Conservation (phyloP, 2,113 vertebrate species). For the Candoia aspera region DNA sequence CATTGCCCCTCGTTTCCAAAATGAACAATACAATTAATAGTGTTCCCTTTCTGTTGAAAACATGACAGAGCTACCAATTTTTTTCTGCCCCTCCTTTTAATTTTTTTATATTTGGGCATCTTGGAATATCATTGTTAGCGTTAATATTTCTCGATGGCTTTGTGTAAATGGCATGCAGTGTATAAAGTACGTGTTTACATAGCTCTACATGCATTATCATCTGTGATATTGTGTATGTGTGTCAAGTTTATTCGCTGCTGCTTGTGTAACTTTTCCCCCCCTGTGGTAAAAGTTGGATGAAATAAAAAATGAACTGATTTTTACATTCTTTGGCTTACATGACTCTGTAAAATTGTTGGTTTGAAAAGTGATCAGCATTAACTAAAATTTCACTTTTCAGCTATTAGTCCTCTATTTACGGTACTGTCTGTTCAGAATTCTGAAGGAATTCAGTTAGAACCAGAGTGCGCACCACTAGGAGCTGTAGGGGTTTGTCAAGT, state of each 20-base stretch:
- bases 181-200: conserved; percentile 42
- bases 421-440: neutral
- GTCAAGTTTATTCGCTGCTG: conserved; percentile 22
- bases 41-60: conserved; percentile 2
- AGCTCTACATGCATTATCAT: conserved; percentile 16
- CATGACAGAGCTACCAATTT: neutral
- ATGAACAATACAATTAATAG: conserved; percentile 73
- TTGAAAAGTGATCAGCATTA: neutral
- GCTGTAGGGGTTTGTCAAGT: neutral
- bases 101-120: conserved; percentile 41
- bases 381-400: neutral
- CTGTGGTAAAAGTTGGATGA: neutral
- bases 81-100: conserved; percentile 5
- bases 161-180: conserved; percentile 63
- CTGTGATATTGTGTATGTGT: conserved; percentile 24
- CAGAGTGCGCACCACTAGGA: neutral
- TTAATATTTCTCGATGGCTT: conserved; percentile 35
- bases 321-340: conserved; percentile 21
- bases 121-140: conserved; percentile 30
- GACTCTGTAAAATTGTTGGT: conserved; percentile 21
- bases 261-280: conserved; percentile 28
- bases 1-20: conserved; percentile 72
- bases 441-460: neutral
- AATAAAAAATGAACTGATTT: conserved; percentile 37
- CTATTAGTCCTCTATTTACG: neutral